Base-by-base conservation (phyloP, 2,797 vertebrate species). In the Simalia tracyae region DNA sequence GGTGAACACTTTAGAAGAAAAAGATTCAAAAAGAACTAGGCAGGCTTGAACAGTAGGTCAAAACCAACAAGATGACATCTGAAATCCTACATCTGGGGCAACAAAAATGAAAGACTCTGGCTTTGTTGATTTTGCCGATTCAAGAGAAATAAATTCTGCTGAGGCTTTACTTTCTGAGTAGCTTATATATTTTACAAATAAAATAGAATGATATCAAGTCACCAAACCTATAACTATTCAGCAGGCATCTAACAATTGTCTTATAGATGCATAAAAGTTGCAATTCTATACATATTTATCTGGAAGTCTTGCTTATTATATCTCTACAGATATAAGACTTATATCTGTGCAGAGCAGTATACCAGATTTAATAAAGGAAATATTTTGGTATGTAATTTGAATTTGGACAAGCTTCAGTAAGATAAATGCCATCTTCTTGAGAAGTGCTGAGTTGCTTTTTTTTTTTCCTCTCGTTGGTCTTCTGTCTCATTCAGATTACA, bases 331-430 rank as follows among this genome's bases (percentile, higher is more conserved):
- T 42, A 46, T 5, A 46, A 61, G 31, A 60, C 19, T 60, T 22
- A 60, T 4, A 36, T 87, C 57, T 87, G 85, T 59, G 57, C 56
- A 56, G 31, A 86, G 17, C 15, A 86, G 4, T 60, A 59, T 36
- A 31, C 8, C n/a, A 19, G 4, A 96, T 89, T 95, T 96, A 96
- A 96, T 91, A 94, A 95, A 97, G 97, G 97, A 97, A 97, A 96
- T 94, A 96, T 97, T 97, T 96, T 91, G 96, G 96, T 95, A 96
- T 96, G 96, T 97, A 96, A 46, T 97, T 97, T 97, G 95, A 95
- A 95, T 28, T 95, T 95, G 96, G 97, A 97, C 95, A 92, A 96
- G 93, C 97, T 96, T 42, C 97, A 96, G 95, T 95, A 96, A 97
- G 95, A 96, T 96, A 96, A 97, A 98, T 42, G 42, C 42, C 96